Evolutionary conservation across 2,113 vertebrate genomes (phyloP), one percentile per base, ranked within the genome.

Genomic region (Callipepla californica): DNA sequence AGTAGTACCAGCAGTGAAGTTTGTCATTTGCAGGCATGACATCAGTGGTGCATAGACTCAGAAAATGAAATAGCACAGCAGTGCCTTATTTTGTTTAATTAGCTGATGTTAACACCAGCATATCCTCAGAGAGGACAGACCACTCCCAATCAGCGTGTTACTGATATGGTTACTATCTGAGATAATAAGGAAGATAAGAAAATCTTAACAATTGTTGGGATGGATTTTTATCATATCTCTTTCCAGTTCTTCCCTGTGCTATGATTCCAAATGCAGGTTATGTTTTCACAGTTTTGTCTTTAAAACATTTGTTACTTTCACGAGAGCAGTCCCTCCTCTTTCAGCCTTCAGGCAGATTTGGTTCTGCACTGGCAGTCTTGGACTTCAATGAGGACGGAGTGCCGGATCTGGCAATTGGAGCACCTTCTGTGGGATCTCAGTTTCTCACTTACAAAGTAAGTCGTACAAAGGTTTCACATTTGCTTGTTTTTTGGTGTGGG

Each of bases 281-380:
- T 13, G 3, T 70, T 94, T 85, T 85, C 28, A 17, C 53, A 45
- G 12, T 26, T 89, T 87, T 61, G 6, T 36, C 38, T 34, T 28
- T 67, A 67, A 83, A 78, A 47, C 0, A 0, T 25, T 30, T 62
- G 17, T 44, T 30, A 19, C 34, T 69, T 90, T 87, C 19, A 13
- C 36, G 28, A 45, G 3, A 69, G 34, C 70, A 30, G 87, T 86
- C 3, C 18, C 7, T 87, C 25, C 51, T 67, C 63, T 79, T 94
- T 87, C 38, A 98, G 98, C 95, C 96, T 76, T 97, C 98, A 92
- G 98, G 98, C 89, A 97, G 98, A 42, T 98, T 98, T 82, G 98
- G 98, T 80, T 98, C 98, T 14, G 96, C 98, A 13, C 32, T 98
- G 95, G 95, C 97, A 26, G 93, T 97, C 65, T 67, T 98, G 91